These are phyloP conservation scores for Stenoptilia bipunctidactyla DNA, from an alignment of 2,888 invertebrate species.

Conservation along the genomic window DNA sequence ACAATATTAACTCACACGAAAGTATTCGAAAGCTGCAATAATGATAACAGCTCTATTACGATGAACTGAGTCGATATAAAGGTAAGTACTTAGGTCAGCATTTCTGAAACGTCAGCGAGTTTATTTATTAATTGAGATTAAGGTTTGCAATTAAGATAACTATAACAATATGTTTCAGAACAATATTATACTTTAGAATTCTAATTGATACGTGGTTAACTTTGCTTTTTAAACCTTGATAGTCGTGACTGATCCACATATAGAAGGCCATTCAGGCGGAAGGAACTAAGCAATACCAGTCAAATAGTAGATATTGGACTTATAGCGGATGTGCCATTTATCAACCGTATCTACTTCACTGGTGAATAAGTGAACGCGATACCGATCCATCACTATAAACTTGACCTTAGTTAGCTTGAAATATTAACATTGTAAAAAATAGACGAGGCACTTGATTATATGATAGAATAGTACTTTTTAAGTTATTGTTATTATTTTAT, in stretches of 20 bases:
- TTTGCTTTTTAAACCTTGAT: too few relatives aligned
- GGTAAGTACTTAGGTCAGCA: too few relatives aligned
- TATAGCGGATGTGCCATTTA: conserved; percentile 35
- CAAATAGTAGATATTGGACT: conserved; percentile 42
- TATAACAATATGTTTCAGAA: too few relatives aligned
- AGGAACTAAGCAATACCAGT: conserved; percentile 51
- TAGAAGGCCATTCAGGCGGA: conserved; percentile 41
- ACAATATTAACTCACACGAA: not conserved
- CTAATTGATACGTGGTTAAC: too few relatives aligned
- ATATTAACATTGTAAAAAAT: not conserved
- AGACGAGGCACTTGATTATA: not conserved
- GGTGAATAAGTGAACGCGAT: conserved; percentile 30
- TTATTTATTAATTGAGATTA: too few relatives aligned
- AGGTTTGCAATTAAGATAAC: too few relatives aligned
- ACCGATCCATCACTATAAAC: conserved; percentile 25
- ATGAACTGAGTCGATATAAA: not conserved
- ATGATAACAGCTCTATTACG: not conserved
- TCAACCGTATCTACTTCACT: conserved; percentile 38
- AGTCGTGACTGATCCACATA: conserved; percentile 28
- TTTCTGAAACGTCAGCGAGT: too few relatives aligned
- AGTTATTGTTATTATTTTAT: too few relatives aligned
- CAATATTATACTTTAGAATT: too few relatives aligned
- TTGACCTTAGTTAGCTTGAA: conserved; percentile 28
- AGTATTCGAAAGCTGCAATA: not conserved
- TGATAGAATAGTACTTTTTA: too few relatives aligned